Evolutionary conservation across 2,113 vertebrate genomes (phyloP).

Genomic region (Opisthocomus hoazin): DNA sequence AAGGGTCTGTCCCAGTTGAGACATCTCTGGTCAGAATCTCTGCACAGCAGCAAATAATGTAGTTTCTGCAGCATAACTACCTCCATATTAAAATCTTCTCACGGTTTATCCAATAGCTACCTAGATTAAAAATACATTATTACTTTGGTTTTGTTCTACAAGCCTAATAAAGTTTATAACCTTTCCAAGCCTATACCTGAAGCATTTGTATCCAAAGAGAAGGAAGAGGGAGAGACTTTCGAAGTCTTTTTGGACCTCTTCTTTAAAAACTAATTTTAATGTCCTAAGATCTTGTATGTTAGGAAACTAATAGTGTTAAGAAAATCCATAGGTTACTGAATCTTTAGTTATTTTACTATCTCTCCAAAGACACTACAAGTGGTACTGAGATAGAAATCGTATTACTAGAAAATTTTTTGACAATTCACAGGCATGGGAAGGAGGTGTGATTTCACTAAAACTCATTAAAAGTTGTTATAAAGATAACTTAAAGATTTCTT

Average conservation of each 20-base stretch:
- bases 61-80: not conserved
- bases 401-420: not conserved
- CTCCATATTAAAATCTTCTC: not conserved
- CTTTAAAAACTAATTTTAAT: not conserved
- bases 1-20: not conserved
- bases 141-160: not conserved
- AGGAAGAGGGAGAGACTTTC: not conserved
- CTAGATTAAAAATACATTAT: not conserved
- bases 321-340: not conserved
- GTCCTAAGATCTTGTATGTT: not conserved
- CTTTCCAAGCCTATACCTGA: not conserved
- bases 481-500: not conserved
- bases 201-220: not conserved
- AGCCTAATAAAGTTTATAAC: not conserved
- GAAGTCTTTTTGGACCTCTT: not conserved
- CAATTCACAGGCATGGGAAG: rapidly evolving
- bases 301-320: not conserved
- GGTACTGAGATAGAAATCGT: not conserved
- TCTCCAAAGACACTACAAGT: not conserved
- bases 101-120: not conserved
- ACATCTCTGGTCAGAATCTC: not conserved
- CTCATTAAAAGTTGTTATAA: not conserved
- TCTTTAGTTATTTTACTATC: not conserved
- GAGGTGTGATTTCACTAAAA: not conserved
- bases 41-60: not conserved